Percentiles rank a stretch among this genome's conserved stretches.
Evolutionary conservation across 2,888 invertebrate genomes (phyloP).

Genomic region (Sclerodermus sp.): DNA sequence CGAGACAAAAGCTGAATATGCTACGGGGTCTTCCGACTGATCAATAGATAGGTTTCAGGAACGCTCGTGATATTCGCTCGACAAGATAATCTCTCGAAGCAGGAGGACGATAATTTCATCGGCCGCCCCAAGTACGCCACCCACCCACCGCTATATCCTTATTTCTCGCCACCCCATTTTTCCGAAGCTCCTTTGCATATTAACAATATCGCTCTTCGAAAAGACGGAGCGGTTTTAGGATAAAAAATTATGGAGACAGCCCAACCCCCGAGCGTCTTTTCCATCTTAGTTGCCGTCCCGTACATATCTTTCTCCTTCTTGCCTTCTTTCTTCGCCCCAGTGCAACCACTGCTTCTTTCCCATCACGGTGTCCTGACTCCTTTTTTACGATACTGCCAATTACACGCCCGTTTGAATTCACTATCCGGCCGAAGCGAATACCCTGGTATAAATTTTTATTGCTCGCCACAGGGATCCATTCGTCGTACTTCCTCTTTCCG

Average conservation of each 20-base stretch:
- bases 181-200: conserved; percentile 57
- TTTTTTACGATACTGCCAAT: conserved; percentile 58
- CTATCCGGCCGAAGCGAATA: conserved; percentile 48
- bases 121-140: background rate
- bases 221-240: conserved; percentile 43
- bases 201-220: conserved; percentile 56
- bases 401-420: conserved; percentile 58
- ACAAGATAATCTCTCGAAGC: conserved; percentile 43
- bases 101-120: conserved; percentile 32
- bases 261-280: conserved; percentile 13
- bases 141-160: conserved; percentile 36
- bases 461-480: conserved; percentile 23
- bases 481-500: conserved; percentile 24
- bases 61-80: conserved; percentile 37
- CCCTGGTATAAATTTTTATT: conserved; percentile 52
- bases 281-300: conserved; percentile 19
- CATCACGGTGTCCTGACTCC: conserved; percentile 34
- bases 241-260: conserved; percentile 54
- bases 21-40: too few species aligned
- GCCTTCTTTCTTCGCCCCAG: conserved; percentile 11
- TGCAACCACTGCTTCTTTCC: conserved; percentile 18
- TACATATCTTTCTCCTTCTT: conserved; percentile 1
- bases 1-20: too few species aligned
- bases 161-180: conserved; percentile 54
- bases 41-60: too few species aligned